Base-by-base conservation (phyloP, 1,140 invertebrate species). In the Anastrepha obliqua region DNA sequence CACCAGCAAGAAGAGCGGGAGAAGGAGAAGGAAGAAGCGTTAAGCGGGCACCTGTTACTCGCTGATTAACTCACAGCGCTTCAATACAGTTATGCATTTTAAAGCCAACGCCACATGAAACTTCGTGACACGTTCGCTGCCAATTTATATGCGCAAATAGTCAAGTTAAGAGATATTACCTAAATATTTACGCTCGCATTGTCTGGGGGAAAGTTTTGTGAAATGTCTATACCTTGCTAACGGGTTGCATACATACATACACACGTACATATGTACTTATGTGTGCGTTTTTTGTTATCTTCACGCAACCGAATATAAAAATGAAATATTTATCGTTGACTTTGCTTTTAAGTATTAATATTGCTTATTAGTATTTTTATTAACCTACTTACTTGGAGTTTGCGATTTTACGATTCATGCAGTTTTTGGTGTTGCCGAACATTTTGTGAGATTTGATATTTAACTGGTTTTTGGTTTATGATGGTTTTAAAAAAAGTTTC, bases 111-210 rank as follows among this genome's bases (percentile, higher is more conserved):
- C 29, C n/a, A 20, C 64, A 67, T 17, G 29, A 67, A 81, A 29
- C 20, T 51, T 81, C 74, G 74, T 81, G 74, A 81, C 74, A 55
- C 47, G 47, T 55, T 55, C 47, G 47, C 6, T 81, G 74, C 47
- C 74, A 81, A 81, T 81, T 81, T 81, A 81, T 81, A 81, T 81
- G 74, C 47, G 47, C 74, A 81, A 81, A 81, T 81, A 81, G 74
- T 20, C 74, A 81, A 81, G 47, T 81, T 81, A 51, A 47, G 47
- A 81, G 74, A 81, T 81, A 81, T 81, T 81, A 81, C 74, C 74
- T 81, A 55, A 81, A 81, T 81, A 55, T 81, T 81, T 81, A 81
- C 74, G 47, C 44, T 81, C 47, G 47, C 74, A 81, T 81, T 81
- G 74, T 81, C 74, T 55, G n/a, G 74, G 74, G 42, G 74, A 81